Evolutionary conservation across 2,113 vertebrate species (phyloP), one percentile per base, ranked within the genome.

Genomic region (Gobio gobio): DNA sequence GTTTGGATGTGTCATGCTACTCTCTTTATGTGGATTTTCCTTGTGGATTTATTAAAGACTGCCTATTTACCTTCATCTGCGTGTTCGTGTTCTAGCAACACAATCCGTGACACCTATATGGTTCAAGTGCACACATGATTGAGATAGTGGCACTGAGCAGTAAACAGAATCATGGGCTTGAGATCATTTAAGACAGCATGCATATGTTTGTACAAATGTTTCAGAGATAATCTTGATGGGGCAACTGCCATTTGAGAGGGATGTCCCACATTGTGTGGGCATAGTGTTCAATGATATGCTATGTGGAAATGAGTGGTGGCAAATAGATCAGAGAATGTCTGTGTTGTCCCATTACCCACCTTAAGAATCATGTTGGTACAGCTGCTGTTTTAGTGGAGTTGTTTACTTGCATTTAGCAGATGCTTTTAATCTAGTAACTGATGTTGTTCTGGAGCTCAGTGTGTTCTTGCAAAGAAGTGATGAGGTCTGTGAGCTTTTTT

Each of bases 191-290:
- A 76, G 24, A 33, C 5, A 45, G 70, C 4, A 14, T 54, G 51
- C 61, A 40, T 47, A 63, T 75, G 68, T 51, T n/a, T 64, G 90
- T 93, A 87, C 91, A 61, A n/a, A 16, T 24, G 22, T 16, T 45
- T 59, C 89, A 86, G 90, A 54, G 84, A 89, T 73, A 83, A 24
- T 51, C 18, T 45, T 83, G 58, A 66, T 81, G 10, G 56, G 61
- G 49, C 85, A 82, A 83, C 88, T 89, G 89, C 76, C 84, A 72
- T 47, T 4, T 3, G 29, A 58, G 83, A 51, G 54, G 85, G 88
- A 86, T 82, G 72, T 87, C 92, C 88, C 86, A 89, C 72, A 58
- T 83, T 82, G 61, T 85, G 82, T 86, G 56, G 74, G 78, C 78
- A 82, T 54, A 84, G 87, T 85, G 88, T 79, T 80, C 79, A 84